Evolutionary conservation across 1,140 invertebrate species (phyloP), one percentile per base, ranked within the genome.

Genomic region (Temnothorax curvispinosus): DNA sequence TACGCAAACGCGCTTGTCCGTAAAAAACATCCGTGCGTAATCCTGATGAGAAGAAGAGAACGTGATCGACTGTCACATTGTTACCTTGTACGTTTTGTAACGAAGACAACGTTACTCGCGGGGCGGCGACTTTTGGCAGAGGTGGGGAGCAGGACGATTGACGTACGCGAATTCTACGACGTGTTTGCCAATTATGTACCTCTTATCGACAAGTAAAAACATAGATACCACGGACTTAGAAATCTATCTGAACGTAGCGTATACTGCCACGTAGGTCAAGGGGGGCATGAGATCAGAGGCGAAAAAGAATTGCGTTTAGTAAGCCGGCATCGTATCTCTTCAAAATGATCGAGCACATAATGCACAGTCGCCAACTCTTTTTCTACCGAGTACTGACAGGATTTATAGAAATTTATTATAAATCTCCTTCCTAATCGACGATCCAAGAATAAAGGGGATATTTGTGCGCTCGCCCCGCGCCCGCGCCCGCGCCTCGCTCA

Each of bases 201-300:
- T 84, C 69, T 74, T 32, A 44, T 72, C 8, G 44, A 47, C 32
- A 44, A 21, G 27, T 38, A 21, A 82, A 35, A 74, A 62, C 41
- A 32, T 21, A 41, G 9, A 47, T 74, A 50, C 0, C 4, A 54
- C 52, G 64, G 38, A 71, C 21, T 44, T 81, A 15, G 21, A 38
- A 69, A 71, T 81, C 67, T 81, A 41, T 81, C 77, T 81, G 47
- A 69, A 71, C 44, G n/a, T 71, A 41, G n/a, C 35, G 15, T 67
- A 41, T 52, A 80, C 21, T 71, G 47, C 47, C 47, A 81, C 32
- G 38, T 69, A 41, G 7, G 47, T 54, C n/a, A 71, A 8, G 50
- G 50, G 4, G 15, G 50, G 8, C 3, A 18, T 67, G 27, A 77
- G 41, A 64, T 44, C 11, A 47, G 54, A n/a, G n/a, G 0, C 15